Conservation (phyloP, 2,113 vertebrate species). For the Trogon surrucura region DNA sequence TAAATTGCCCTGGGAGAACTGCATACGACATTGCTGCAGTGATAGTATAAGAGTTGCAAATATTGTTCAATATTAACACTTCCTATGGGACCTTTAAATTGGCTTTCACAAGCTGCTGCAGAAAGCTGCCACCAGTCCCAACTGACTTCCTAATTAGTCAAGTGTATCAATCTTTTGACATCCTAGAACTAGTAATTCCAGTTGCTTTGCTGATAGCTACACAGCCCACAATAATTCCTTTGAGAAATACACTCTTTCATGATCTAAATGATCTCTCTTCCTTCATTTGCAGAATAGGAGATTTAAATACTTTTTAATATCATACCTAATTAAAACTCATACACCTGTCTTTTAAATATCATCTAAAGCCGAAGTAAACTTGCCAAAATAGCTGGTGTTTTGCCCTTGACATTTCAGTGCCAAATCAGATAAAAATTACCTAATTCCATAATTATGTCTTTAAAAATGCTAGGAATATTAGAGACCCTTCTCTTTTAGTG, state of each 20-base stretch:
- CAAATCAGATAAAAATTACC: constrained; percentile 15
- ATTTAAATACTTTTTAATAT: constrained; percentile 26
- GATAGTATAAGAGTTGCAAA: not conserved
- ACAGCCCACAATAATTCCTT: not conserved
- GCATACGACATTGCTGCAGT: not conserved
- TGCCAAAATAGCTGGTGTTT: not conserved
- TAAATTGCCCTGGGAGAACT: not conserved
- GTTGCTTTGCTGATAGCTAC: not conserved
- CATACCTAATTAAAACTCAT: constrained; percentile 14
- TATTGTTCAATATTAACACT: not conserved
- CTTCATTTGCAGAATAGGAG: not conserved
- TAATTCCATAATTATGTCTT: constrained; percentile 15
- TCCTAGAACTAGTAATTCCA: not conserved
- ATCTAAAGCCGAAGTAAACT: constrained; percentile 37
- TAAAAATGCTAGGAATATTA: constrained; percentile 32
- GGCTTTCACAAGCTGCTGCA: not conserved
- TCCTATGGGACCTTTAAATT: not conserved
- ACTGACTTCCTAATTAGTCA: constrained; percentile 13
- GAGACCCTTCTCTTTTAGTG: not conserved
- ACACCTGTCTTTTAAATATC: constrained; percentile 15
- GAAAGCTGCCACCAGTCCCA: not conserved
- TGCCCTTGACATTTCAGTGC: constrained; percentile 37
- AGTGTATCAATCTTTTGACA: constrained; percentile 19
- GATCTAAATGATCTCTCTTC: not conserved
- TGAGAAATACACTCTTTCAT: constrained; percentile 10